Base-by-base conservation (phyloP, 92 coral and sea anemone genomes). In the Zoanthus sansibaricus region DNA sequence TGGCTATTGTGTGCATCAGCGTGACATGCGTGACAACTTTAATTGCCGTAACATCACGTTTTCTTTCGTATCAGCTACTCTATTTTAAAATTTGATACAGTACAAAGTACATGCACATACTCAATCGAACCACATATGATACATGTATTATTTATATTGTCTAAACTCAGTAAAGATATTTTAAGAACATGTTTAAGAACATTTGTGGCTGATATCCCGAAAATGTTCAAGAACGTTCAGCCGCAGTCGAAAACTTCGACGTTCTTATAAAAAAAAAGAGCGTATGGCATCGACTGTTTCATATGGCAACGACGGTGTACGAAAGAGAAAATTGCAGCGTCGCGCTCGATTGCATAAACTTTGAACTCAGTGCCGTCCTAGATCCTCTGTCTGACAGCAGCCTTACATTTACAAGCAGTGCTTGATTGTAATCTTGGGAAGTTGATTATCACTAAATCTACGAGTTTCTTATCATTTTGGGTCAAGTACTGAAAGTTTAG, bases 21-120 rank as follows among this genome's bases (percentile, higher is more conserved):
- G 72, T 78, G 83, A 78, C 83, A 61, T 78, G 83, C 72, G 17
- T 78, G 83, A 78, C 71, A 78, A 31, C 82, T 77, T 77, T n/a
- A n/a, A n/a, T n/a, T 20, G 46, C 78, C 59, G 33, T 74, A 74
- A 46, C 16, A 33, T 74, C 47, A 37, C 42, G 42, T 37, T 37
- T 37, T 37, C 42, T 37, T 37, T 37, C 42, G 42, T 37, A 37
- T 64, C 64, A 75, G 79, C 79, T 75, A 75, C 79, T 75, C 33
- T 51, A 49, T 75, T 75, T 51, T 51, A 20, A 75, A 51, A 73
- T 73, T 45, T 73, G 77, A 73, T n/a, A 73, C 51, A 73, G 58
- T 45, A 73, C 77, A 73, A 73, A 73, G 77, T 73, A 73, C 77
- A 46, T 73, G 77, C 46, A 73, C 14, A 72, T 72, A 42, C 54